These are phyloP conservation scores for Gymnodraco acuticeps DNA, from an alignment of 2,797 vertebrate species.

Conservation along the genomic window DNA sequence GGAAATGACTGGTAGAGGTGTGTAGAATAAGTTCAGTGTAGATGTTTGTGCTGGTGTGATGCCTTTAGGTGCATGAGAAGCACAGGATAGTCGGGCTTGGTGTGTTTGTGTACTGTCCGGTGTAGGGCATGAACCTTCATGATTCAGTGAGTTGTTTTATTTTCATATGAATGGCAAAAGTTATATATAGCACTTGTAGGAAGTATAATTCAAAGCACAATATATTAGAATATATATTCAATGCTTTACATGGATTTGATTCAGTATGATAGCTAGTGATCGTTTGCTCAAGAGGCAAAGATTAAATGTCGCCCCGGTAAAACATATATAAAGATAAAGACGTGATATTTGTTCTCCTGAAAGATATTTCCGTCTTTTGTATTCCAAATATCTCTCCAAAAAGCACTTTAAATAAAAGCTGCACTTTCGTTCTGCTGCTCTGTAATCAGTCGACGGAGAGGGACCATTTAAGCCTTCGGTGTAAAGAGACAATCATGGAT, in stretches of 20 bases:
- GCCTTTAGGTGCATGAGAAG: constrained; percentile 53
- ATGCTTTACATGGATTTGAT: constrained; percentile 15
- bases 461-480: constrained; percentile 56
- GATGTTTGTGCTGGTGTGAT: constrained; percentile 26
- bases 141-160: constrained; percentile 42
- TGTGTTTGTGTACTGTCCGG: constrained; percentile 39
- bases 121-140: constrained; percentile 19
- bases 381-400: constrained; percentile 64
- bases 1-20: constrained; percentile 2
- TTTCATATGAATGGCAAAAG: constrained; percentile 51
- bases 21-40: constrained; percentile 1
- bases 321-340: constrained; percentile 37
- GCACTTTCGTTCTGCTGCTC: constrained; percentile 79
- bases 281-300: constrained; percentile 7
- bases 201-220: constrained; percentile 70
- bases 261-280: constrained; percentile 19
- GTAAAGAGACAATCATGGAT: constrained; percentile 79
- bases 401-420: constrained; percentile 83
- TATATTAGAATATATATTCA: constrained; percentile 42
- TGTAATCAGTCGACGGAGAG: constrained; percentile 46
- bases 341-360: constrained; percentile 22
- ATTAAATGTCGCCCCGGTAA: constrained; percentile 1
- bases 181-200: constrained; percentile 27
- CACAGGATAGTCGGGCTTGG: constrained; percentile 45
- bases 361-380: constrained; percentile 24